phyloP scores from a whole-genome alignment of 2,797 vertebrate species.

The Propithecus deckenii region DNA sequence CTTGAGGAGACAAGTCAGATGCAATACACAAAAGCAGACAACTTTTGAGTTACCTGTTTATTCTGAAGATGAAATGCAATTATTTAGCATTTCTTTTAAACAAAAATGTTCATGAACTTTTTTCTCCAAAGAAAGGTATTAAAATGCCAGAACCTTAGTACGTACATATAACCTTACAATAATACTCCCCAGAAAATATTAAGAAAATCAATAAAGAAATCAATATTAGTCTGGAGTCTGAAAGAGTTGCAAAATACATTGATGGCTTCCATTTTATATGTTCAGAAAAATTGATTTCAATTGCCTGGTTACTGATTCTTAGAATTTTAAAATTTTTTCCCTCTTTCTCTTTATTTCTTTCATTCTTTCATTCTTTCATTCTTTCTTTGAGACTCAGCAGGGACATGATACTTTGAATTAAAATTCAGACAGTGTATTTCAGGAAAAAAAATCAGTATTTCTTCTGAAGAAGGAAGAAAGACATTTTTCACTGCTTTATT shows the following conservation, averaged over 20 bases:
- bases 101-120: not conserved
- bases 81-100: slow-evolving; percentile 44
- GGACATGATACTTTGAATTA: not conserved
- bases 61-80: not conserved
- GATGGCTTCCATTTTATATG: slow-evolving; percentile 21
- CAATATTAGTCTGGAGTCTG: not conserved
- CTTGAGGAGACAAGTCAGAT: not conserved
- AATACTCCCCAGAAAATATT: slow-evolving; percentile 48
- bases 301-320: not conserved
- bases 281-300: slow-evolving; percentile 49
- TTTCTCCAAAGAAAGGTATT: not conserved
- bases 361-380: not conserved
- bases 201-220: slow-evolving; percentile 56
- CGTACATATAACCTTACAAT: not conserved
- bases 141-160: slow-evolving; percentile 49
- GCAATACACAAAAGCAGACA: not conserved
- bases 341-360: not conserved
- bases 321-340: slow-evolving; percentile 5
- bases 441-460: not conserved
- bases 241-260: slow-evolving; percentile 13
- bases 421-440: not conserved
- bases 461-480: not conserved
- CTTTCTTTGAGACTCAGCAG: not conserved
- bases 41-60: slow-evolving; percentile 20
- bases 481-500: not conserved